Conservation (phyloP, 2,888 invertebrate genomes). For the Campoplex nolae region DNA sequence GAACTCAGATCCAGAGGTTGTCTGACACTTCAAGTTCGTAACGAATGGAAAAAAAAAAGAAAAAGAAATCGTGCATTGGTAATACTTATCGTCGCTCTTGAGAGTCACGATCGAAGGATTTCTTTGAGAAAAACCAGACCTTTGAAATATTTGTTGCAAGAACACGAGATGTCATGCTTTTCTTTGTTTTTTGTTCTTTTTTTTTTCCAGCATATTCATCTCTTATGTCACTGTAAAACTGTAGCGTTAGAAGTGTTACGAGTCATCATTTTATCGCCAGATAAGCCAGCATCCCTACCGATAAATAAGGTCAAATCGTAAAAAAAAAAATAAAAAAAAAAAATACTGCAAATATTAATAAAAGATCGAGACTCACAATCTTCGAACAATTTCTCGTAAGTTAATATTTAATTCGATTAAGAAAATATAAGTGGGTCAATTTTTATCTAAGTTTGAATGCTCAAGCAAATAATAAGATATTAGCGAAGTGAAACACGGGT, state of each 20-base stretch:
- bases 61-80: background rate
- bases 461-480: background rate
- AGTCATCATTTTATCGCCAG: background rate
- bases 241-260: background rate
- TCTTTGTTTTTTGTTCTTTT: background rate
- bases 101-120: constrained; percentile 2
- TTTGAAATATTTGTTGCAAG: background rate
- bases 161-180: constrained; percentile 6
- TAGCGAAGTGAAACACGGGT: background rate
- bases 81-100: background rate
- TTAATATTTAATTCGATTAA: background rate
- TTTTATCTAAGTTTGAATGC: background rate
- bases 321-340: background rate
- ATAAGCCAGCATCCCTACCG: background rate
- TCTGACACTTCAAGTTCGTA: constrained; percentile 1
- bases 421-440: background rate
- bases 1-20: background rate
- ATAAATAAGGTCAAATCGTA: background rate
- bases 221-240: background rate
- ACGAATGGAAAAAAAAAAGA: background rate
- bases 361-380: background rate
- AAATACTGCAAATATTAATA: background rate
- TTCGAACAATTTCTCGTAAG: background rate
- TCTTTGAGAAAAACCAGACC: background rate
- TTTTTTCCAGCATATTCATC: background rate